phyloP scores from a whole-genome alignment of 2,888 invertebrate genomes.

The Petrolisthes cinctipes region DNA sequence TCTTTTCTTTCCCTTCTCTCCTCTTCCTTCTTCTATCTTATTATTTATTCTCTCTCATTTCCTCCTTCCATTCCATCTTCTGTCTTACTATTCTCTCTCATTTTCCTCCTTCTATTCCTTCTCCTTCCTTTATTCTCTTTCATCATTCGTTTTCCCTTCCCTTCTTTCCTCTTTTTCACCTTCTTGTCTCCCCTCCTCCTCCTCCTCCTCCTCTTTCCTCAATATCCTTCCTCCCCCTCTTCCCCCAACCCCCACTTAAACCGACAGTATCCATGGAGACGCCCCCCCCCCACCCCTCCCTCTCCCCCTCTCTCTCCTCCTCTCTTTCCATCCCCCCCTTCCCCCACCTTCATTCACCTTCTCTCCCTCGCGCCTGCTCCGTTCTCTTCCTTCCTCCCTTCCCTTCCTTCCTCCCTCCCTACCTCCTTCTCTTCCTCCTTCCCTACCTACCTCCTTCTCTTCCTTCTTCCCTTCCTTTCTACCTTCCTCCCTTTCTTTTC shows the following conservation, averaged over 20 bases:
- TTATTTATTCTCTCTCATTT: constrained; percentile 6
- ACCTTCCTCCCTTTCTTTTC: not conserved
- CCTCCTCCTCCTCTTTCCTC: constrained; percentile 7
- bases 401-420: not conserved
- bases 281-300: not conserved
- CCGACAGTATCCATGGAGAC: not conserved
- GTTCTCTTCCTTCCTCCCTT: not conserved
- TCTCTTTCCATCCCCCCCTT: not conserved
- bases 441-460: not conserved
- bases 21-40: not conserved
- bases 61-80: not conserved
- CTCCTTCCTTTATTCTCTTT: not conserved
- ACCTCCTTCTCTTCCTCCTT: not conserved
- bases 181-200: too few relatives aligned
- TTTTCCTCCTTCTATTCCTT: too few relatives aligned
- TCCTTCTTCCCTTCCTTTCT: not conserved
- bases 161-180: too few relatives aligned
- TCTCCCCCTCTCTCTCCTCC: constrained; percentile 6
- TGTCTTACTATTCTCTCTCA: not conserved
- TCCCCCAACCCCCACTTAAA: not conserved
- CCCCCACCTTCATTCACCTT: not conserved
- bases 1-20: not conserved
- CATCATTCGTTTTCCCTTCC: too few relatives aligned
- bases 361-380: too few relatives aligned
- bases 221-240: not conserved